phyloP scores from a whole-genome alignment of 2,113 vertebrate genomes.

The Gavialis gangeticus region DNA sequence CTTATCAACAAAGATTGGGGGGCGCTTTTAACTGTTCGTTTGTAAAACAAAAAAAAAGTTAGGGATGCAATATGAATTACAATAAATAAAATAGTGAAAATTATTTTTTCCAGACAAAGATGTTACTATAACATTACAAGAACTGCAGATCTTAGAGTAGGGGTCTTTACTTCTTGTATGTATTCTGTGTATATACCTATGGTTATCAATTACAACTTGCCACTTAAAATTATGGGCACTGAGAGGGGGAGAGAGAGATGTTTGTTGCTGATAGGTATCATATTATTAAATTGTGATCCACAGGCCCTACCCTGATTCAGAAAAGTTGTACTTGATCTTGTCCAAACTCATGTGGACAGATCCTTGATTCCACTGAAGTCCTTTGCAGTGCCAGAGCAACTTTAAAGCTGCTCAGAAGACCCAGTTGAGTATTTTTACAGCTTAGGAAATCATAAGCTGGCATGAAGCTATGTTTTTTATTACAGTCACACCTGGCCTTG shows the following conservation, averaged over 20 bases:
- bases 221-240: neutral
- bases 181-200: neutral
- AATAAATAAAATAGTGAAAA: neutral
- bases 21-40: neutral
- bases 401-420: neutral
- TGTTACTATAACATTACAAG: neutral
- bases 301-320: neutral
- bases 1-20: neutral
- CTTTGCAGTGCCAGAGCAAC: neutral
- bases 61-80: neutral
- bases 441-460: neutral
- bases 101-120: neutral
- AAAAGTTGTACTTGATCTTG: neutral
- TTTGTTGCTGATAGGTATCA: neutral
- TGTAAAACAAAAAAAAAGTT: neutral
- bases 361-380: neutral
- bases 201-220: neutral
- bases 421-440: neutral
- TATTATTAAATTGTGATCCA: neutral
- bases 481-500: neutral
- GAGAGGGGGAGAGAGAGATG: neutral
- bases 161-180: neutral
- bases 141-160: neutral
- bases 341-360: neutral
- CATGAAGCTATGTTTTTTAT: neutral